Evolutionary conservation across 2,797 vertebrate species (phyloP).

Genomic region (Chlorospingus flavigularis): DNA sequence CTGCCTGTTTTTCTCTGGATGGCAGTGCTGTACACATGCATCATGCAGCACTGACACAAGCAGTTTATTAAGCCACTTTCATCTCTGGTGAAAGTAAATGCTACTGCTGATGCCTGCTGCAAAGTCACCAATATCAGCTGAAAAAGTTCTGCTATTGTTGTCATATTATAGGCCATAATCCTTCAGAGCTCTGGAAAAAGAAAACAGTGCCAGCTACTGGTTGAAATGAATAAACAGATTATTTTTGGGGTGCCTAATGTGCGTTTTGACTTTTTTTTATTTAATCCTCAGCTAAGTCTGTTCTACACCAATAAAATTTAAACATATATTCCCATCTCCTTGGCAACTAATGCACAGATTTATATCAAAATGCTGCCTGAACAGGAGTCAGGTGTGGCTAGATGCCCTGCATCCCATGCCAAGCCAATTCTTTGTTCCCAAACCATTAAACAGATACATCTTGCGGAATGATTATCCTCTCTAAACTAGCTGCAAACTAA

Average conservation of each 20-base stretch:
- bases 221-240: background rate
- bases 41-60: constrained; percentile 2
- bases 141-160: constrained; percentile 7
- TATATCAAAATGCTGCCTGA: background rate
- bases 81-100: constrained; percentile 1
- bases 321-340: background rate
- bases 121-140: background rate
- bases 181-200: background rate
- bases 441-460: background rate
- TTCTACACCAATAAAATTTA: background rate
- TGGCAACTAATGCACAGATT: background rate
- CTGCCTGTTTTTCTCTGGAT: background rate
- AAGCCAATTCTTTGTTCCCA: background rate
- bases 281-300: background rate
- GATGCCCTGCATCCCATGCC: background rate
- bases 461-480: background rate
- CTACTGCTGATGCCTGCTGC: constrained; percentile 19
- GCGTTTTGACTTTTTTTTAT: background rate
- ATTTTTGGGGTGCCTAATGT: background rate
- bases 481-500: background rate
- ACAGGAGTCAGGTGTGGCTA: background rate
- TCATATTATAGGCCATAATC: background rate
- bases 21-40: background rate
- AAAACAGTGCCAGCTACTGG: constrained; percentile 17
- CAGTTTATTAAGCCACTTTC: constrained; percentile 31